phyloP scores from a whole-genome alignment of 2,113 vertebrate species.

The Neogobius melanostomus region DNA sequence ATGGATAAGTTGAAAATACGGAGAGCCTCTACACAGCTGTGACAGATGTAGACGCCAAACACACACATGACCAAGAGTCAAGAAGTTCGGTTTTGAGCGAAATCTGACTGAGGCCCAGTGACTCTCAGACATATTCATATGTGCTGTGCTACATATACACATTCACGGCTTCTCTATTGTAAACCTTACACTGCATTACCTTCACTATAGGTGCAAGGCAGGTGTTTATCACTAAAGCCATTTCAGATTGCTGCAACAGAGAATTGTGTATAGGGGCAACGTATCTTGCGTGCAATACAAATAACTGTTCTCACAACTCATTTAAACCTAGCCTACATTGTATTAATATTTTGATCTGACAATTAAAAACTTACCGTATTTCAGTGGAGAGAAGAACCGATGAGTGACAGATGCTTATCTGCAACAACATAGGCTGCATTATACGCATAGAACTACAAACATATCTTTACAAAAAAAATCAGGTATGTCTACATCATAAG shows the following conservation, averaged over 20 bases:
- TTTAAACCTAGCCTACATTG: too few relatives aligned
- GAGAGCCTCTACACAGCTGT: constrained; percentile 7
- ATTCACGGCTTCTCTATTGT: constrained; percentile 27
- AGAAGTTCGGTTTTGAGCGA: constrained; percentile 24
- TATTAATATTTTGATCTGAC: background rate
- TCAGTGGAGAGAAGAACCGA: background rate
- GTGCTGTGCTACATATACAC: constrained; percentile 36
- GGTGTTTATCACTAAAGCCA: constrained; percentile 26
- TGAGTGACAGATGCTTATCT: background rate
- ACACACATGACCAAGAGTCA: constrained; percentile 28
- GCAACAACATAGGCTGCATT: background rate
- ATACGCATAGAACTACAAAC: background rate
- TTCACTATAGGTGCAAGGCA: constrained; percentile 48
- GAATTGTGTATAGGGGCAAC: constrained; percentile 21
- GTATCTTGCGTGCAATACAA: background rate
- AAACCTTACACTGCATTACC: constrained; percentile 40
- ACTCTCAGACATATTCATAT: constrained; percentile 46
- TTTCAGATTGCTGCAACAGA: constrained; percentile 30
- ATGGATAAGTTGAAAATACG: constrained; percentile 39
- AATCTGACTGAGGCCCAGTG: constrained; percentile 62
- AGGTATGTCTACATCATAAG: background rate
- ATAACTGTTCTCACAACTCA: background rate
- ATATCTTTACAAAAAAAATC: background rate
- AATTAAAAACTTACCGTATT: background rate
- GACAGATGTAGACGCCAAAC: constrained; percentile 32